phyloP scores from a whole-genome alignment of 2,797 vertebrate genomes.

The Botia kubotai region DNA sequence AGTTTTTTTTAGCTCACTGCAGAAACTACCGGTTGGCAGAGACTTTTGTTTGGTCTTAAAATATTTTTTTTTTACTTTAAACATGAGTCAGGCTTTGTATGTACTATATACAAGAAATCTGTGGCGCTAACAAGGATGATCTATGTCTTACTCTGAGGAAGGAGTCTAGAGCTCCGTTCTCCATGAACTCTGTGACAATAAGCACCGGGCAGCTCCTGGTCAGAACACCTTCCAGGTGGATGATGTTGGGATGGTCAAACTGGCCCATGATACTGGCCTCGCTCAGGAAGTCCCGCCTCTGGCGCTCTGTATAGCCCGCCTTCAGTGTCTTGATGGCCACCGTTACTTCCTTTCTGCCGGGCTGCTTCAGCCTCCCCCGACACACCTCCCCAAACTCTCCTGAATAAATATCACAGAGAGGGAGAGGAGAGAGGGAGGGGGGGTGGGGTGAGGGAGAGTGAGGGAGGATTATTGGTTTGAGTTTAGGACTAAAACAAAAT shows the following conservation, averaged over 20 bases:
- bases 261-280: constrained; percentile 99
- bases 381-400: constrained; percentile 98
- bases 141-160: constrained; percentile 90
- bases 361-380: constrained; percentile 93
- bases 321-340: constrained; percentile 99
- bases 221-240: constrained; percentile 95
- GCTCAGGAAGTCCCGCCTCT: constrained; percentile 94
- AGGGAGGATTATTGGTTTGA: constrained; percentile 50
- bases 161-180: constrained; percentile 96
- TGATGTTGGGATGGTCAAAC: constrained; percentile 99
- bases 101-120: constrained; percentile 32
- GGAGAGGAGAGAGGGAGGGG: constrained; percentile 22
- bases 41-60: too few relatives aligned
- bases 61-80: not conserved
- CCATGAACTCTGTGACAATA: constrained; percentile 99
- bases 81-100: not conserved
- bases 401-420: constrained; percentile 63
- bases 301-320: constrained; percentile 94
- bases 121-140: not conserved
- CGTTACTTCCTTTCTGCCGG: constrained; percentile 89
- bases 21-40: not conserved
- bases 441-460: constrained; percentile 44
- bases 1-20: not conserved
- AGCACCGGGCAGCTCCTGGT: constrained; percentile 97
- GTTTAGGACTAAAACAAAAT: constrained; percentile 48